phyloP scores from a whole-genome alignment of 2,113 vertebrate species.

The Mobula birostris region DNA sequence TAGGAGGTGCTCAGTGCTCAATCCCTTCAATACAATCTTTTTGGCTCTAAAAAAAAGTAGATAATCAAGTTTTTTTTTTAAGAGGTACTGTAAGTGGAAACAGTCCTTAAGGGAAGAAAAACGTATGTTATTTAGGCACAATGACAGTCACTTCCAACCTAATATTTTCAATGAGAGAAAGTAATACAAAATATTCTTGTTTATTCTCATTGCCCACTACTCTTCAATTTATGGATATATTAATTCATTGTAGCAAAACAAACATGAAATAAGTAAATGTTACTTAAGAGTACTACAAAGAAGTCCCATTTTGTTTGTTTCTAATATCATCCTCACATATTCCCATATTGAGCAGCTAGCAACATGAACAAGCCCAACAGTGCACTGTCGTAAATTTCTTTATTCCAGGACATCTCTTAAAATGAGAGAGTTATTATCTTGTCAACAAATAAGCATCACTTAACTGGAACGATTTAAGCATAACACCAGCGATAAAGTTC shows the following conservation, averaged over 20 bases:
- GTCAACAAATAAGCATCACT: neutral
- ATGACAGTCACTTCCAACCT: neutral
- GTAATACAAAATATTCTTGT: neutral
- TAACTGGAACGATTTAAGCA: neutral
- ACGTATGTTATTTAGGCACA: neutral
- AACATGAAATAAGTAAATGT: neutral
- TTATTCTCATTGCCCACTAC: neutral
- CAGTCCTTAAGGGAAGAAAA: neutral
- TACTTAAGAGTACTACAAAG: neutral
- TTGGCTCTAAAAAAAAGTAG: slow-evolving; percentile 53
- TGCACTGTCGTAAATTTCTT: neutral
- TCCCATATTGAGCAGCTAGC: neutral
- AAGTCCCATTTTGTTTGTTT: neutral
- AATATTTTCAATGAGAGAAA: neutral
- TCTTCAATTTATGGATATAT: neutral
- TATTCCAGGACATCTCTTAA: neutral
- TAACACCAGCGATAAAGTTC: neutral
- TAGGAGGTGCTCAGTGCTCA: slow-evolving; percentile 63
- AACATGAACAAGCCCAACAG: neutral
- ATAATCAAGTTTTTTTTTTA: neutral
- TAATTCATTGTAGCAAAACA: neutral
- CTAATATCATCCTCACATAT: neutral
- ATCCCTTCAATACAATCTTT: slow-evolving; percentile 70
- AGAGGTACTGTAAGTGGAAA: neutral
- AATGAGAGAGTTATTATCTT: neutral